Conservation (phyloP, 2,113 vertebrate species). For the Rissa tridactyla region DNA sequence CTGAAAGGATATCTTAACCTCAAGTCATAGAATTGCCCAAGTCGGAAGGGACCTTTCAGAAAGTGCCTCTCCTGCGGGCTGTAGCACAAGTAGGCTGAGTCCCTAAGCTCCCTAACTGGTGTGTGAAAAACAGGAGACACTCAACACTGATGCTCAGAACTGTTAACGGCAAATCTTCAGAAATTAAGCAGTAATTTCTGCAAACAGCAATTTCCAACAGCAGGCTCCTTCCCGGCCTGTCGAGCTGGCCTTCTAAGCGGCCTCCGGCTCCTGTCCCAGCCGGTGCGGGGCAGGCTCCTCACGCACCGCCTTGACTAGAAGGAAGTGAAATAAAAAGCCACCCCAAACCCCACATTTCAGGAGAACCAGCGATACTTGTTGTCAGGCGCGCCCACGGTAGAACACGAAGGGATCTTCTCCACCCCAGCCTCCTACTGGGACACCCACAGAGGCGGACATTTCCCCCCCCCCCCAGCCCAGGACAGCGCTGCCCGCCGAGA, state of each 20-base stretch:
- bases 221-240: not conserved
- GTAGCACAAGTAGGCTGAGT: rapidly evolving
- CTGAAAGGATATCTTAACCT: not conserved
- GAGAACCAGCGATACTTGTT: rapidly evolving
- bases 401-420: rapidly evolving
- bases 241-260: rapidly evolving
- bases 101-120: rapidly evolving
- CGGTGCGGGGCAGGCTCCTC: not conserved
- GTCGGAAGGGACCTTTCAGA: no score
- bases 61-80: no score
- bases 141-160: not conserved
- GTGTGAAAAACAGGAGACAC: rapidly evolving
- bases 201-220: not conserved
- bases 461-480: not conserved
- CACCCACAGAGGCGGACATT: rapidly evolving
- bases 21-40: not conserved
- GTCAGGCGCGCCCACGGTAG: rapidly evolving
- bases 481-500: not conserved
- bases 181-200: not conserved
- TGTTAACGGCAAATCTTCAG: rapidly evolving
- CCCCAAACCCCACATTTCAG: rapidly evolving
- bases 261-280: not conserved
- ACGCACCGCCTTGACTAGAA: not conserved
- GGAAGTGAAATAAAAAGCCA: not conserved
- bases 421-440: rapidly evolving